Evolutionary conservation across 2,888 invertebrate species (phyloP).

Genomic region (Dynastes tityus): DNA sequence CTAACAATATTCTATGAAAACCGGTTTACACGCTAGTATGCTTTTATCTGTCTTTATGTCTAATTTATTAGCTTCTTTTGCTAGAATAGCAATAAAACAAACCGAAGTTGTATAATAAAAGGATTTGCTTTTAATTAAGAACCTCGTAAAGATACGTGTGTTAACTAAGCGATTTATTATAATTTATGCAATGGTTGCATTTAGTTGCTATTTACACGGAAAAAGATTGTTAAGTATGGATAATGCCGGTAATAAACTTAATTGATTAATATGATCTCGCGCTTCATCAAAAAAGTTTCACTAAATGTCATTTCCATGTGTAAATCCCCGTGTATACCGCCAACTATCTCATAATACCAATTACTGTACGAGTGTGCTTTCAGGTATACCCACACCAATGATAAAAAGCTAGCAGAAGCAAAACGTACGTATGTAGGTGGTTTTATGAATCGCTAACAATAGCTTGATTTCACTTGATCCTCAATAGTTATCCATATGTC

Average conservation of each 20-base stretch:
- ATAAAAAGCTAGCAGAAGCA: conserved; percentile 9
- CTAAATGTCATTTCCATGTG: conserved; percentile 38
- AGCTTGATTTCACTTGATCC: conserved; percentile 37
- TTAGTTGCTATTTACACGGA: conserved; percentile 35
- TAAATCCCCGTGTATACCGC: conserved; percentile 1
- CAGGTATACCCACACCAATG: conserved; percentile 9
- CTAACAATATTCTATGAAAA: too few relatives aligned
- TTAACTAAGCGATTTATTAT: conserved; percentile 37
- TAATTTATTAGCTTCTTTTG: too few relatives aligned
- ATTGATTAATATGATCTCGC: conserved; percentile 43
- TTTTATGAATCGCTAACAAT: conserved; percentile 39
- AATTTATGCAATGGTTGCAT: conserved; percentile 30
- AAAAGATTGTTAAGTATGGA: conserved; percentile 32
- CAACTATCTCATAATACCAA: conserved; percentile 38
- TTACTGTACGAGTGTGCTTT: conserved; percentile 15
- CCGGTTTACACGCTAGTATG: too few relatives aligned
- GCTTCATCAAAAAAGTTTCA: conserved; percentile 27
- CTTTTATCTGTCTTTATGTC: too few relatives aligned
- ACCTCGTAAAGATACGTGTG: conserved; percentile 28
- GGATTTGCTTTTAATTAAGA: conserved; percentile 19
- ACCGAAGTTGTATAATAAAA: not conserved
- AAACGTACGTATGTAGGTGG: conserved; percentile 17
- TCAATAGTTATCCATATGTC: conserved; percentile 22
- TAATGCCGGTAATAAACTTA: conserved; percentile 39
- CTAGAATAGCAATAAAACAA: too few relatives aligned